A percentile compares a stretch with the other conserved stretches of the same genome.
phyloP scores from a whole-genome alignment of 2,113 vertebrate genomes.

The Boulengeromyrus knoepffleri region DNA sequence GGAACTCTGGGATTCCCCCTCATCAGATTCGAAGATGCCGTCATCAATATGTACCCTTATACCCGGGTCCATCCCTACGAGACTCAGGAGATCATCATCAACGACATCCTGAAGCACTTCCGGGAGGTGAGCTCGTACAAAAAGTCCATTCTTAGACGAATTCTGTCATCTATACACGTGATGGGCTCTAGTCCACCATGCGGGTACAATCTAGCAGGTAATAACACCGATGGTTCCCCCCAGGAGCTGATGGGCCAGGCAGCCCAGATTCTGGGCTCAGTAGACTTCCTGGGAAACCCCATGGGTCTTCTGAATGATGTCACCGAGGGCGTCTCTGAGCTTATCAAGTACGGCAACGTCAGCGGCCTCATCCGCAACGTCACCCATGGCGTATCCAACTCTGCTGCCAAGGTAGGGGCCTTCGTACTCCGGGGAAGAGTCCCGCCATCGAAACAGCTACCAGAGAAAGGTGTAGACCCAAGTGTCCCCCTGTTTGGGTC shows the following conservation, averaged over 20 bases:
- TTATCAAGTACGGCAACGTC: slow-evolving; percentile 92
- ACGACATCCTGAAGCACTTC: slow-evolving; percentile 91
- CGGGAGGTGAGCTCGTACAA: slow-evolving; percentile 70
- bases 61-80: slow-evolving; percentile 93
- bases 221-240: background rate
- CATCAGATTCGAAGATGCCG: slow-evolving; percentile 88
- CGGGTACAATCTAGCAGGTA: background rate
- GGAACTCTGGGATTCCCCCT: slow-evolving; percentile 84
- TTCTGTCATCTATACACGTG: background rate
- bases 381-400: slow-evolving; percentile 94
- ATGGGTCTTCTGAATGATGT: slow-evolving; percentile 94
- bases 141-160: background rate
- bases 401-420: slow-evolving; percentile 83
- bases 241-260: slow-evolving; percentile 95
- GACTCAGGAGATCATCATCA: slow-evolving; percentile 91
- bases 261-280: slow-evolving; percentile 88
- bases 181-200: background rate
- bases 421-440: background rate
- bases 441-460: background rate
- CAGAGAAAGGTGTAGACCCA: background rate
- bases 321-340: slow-evolving; percentile 83
- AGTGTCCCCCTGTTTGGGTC: background rate
- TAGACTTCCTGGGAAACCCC: slow-evolving; percentile 96
- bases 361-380: slow-evolving; percentile 91
- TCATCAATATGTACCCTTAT: slow-evolving; percentile 92